Percentiles rank a stretch among this genome's conserved stretches.
Conservation (phyloP, 2,888 invertebrate species). For the Caenorhabditis sp. region DNA sequence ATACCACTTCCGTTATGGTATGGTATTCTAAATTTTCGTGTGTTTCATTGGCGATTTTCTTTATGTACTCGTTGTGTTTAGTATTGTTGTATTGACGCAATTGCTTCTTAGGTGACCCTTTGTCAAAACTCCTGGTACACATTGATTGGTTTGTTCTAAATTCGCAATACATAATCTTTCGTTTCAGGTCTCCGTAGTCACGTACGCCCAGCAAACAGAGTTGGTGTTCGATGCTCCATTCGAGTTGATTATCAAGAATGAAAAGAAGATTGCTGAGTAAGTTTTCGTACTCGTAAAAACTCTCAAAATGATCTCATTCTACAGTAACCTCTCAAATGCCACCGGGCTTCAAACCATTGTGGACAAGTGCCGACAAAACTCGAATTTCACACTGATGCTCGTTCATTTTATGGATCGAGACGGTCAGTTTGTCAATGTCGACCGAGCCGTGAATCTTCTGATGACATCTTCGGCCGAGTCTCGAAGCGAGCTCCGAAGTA, state of each 20-base stretch:
- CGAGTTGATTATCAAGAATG: constrained; percentile 62
- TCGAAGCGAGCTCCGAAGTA: constrained; percentile 52
- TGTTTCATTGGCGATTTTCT: too few species aligned
- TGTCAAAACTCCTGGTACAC: too few species aligned
- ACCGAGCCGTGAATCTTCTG: constrained; percentile 54
- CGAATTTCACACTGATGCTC: constrained; percentile 66
- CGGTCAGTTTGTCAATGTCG: constrained; percentile 61
- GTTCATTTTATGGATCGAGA: constrained; percentile 62
- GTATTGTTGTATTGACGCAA: too few species aligned
- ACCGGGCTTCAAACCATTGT: constrained; percentile 60
- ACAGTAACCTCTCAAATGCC: constrained; percentile 62
- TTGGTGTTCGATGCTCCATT: constrained; percentile 68
- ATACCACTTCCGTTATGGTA: constrained; percentile 60
- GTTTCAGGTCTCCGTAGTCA: constrained; percentile 62
- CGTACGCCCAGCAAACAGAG: constrained; percentile 65
- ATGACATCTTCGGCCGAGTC: constrained; percentile 50
- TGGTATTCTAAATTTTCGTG: too few species aligned
- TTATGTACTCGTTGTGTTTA: too few species aligned
- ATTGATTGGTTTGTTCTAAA: too few species aligned
- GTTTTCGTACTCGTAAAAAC: background rate
- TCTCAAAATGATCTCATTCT: background rate
- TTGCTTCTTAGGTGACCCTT: too few species aligned
- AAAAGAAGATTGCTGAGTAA: constrained; percentile 65
- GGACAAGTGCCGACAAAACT: constrained; percentile 65
- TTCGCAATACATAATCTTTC: background rate